Evolutionary conservation across 1,140 invertebrate species (phyloP).

Genomic region (Zaprionus ornatus): DNA sequence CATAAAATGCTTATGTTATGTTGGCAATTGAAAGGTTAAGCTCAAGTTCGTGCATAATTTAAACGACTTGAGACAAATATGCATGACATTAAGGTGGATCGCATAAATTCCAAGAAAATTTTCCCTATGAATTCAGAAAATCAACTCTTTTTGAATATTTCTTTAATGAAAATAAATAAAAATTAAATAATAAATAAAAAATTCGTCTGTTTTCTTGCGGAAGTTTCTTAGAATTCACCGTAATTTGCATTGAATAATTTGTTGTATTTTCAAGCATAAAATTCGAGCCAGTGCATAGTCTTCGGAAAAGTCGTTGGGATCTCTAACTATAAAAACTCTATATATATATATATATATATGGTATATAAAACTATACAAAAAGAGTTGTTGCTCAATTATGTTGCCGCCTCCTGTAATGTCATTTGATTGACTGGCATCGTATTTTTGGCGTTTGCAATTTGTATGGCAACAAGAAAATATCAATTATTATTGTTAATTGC

Average conservation of each 20-base stretch:
- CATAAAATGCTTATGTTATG: background rate
- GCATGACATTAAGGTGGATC: background rate
- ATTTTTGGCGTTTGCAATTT: constrained; percentile 7
- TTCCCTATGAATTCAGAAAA: background rate
- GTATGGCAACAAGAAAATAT: constrained; percentile 45
- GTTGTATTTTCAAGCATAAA: background rate
- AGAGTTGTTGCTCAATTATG: constrained; percentile 13
- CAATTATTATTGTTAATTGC: constrained; percentile 23
- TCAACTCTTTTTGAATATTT: background rate
- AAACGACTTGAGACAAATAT: background rate
- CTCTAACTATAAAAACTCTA: constrained; percentile 19
- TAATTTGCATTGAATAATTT: background rate
- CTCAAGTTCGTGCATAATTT: constrained; percentile 1
- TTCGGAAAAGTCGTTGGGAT: constrained; percentile 27
- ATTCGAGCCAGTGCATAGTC: background rate
- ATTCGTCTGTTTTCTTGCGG: background rate
- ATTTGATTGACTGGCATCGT: constrained; percentile 15
- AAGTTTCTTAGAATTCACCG: background rate
- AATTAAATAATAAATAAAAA: background rate
- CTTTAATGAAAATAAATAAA: background rate
- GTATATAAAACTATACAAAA: background rate
- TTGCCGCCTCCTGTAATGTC: background rate
- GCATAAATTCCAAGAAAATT: background rate
- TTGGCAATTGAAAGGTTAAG: background rate
- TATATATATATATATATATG: background rate